These are phyloP conservation scores for Kryptopterus vitreolus DNA, from an alignment of 2,797 vertebrate species.

Conservation along the genomic window DNA sequence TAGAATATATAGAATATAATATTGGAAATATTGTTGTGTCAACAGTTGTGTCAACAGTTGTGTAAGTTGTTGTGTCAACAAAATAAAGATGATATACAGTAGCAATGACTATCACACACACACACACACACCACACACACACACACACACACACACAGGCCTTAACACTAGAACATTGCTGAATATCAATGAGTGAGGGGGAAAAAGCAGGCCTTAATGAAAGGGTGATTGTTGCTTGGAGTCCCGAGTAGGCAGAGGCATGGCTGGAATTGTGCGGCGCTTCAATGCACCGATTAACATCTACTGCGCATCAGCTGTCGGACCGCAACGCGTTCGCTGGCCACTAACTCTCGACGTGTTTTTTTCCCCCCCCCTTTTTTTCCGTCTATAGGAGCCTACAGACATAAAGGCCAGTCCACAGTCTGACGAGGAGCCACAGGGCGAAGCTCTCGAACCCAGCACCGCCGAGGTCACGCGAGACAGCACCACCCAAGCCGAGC, in stretches of 20 bases:
- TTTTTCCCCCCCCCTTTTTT: too few relatives aligned
- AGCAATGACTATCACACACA: too few relatives aligned
- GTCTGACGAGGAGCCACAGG: constrained; percentile 59
- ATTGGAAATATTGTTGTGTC: too few relatives aligned
- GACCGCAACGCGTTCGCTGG: constrained; percentile 65
- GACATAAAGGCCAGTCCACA: constrained; percentile 65
- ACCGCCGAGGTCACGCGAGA: constrained; percentile 52
- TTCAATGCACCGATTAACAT: constrained; percentile 79
- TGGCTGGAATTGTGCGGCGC: constrained; percentile 79
- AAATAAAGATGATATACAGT: constrained; percentile 38
- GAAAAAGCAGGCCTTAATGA: constrained; percentile 73
- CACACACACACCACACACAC: too few relatives aligned
- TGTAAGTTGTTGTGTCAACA: neutral
- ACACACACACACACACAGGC: constrained; percentile 46
- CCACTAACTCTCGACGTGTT: constrained; percentile 68
- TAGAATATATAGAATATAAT: too few relatives aligned
- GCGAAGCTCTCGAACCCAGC: constrained; percentile 48
- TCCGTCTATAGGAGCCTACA: constrained; percentile 79
- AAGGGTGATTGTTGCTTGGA: constrained; percentile 77
- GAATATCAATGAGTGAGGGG: constrained; percentile 79
- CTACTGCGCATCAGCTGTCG: constrained; percentile 68
- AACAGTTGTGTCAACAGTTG: too few relatives aligned
- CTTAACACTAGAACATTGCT: constrained; percentile 73
- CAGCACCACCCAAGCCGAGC: constrained; percentile 55
- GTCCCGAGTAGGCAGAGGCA: constrained; percentile 80